A percentile compares a stretch with the other conserved stretches of the same genome.
Conservation (phyloP, 2,888 invertebrate genomes). For the Calameuta idolon region DNA sequence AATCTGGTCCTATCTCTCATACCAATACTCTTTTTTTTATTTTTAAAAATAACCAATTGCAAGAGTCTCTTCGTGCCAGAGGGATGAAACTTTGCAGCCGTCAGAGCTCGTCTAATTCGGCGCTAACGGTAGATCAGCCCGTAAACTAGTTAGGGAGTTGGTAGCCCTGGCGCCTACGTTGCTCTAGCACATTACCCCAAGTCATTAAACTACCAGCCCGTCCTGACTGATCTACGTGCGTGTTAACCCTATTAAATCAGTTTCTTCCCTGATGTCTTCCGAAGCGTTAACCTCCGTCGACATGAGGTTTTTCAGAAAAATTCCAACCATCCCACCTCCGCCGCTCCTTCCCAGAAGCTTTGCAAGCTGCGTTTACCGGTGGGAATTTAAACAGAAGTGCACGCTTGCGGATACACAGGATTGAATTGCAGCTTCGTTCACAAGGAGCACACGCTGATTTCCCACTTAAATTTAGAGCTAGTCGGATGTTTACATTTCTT, state of each 20-base stretch:
- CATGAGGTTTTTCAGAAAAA: neutral
- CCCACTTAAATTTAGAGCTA: neutral
- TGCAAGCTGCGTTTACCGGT: too few relatives aligned
- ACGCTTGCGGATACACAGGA: neutral
- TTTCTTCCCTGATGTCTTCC: neutral
- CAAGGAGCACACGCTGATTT: neutral
- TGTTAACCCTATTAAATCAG: constrained; percentile 1
- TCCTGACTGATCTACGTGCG: constrained; percentile 1
- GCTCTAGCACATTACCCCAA: constrained; percentile 28
- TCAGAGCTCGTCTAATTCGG: constrained; percentile 2
- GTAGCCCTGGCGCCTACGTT: constrained; percentile 9
- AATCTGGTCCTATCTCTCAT: neutral
- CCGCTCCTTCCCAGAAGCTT: too few relatives aligned
- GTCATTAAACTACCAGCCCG: constrained; percentile 31
- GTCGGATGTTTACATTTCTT: neutral
- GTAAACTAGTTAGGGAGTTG: constrained; percentile 21
- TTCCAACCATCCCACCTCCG: neutral
- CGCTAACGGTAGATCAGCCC: constrained; percentile 8
- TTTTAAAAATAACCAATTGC: constrained; percentile 21
- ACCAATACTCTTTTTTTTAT: neutral
- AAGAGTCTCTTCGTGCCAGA: neutral
- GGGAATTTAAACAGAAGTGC: neutral
- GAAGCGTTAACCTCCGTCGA: neutral
- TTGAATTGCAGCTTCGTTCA: neutral
- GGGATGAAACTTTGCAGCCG: neutral